phyloP scores from a whole-genome alignment of 2,797 vertebrate genomes.

The Vultur gryphus region DNA sequence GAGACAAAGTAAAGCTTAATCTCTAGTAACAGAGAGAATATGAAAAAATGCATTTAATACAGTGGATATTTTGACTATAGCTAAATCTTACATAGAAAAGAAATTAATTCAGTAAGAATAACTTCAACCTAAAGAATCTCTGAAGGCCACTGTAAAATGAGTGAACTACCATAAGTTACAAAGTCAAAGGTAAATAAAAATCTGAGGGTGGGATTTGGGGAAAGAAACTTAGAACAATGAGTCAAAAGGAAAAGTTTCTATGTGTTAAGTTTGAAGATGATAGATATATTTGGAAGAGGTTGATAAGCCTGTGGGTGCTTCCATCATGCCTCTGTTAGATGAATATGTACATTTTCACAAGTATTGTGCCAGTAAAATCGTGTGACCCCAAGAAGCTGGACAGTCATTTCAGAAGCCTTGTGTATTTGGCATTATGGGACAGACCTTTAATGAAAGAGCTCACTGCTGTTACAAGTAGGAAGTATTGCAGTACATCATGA shows the following conservation, averaged over 20 bases:
- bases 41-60: background rate
- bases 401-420: background rate
- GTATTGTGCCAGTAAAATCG: background rate
- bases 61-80: background rate
- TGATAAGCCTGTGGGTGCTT: background rate
- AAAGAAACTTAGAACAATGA: background rate
- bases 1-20: background rate
- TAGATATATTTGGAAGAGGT: background rate
- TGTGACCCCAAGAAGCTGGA: background rate
- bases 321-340: background rate
- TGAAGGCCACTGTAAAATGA: background rate
- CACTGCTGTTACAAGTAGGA: background rate
- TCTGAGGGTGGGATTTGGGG: background rate
- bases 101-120: background rate
- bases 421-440: background rate
- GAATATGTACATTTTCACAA: background rate
- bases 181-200: background rate
- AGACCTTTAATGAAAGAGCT: background rate
- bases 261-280: background rate
- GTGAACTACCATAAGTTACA: background rate
- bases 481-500: background rate
- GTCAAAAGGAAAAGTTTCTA: background rate
- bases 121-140: background rate
- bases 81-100: background rate
- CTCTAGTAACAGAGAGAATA: background rate